Evolutionary conservation across 2,888 invertebrate genomes (phyloP), one percentile per base, ranked within the genome.

Genomic region (Meghimatium bilineatum): DNA sequence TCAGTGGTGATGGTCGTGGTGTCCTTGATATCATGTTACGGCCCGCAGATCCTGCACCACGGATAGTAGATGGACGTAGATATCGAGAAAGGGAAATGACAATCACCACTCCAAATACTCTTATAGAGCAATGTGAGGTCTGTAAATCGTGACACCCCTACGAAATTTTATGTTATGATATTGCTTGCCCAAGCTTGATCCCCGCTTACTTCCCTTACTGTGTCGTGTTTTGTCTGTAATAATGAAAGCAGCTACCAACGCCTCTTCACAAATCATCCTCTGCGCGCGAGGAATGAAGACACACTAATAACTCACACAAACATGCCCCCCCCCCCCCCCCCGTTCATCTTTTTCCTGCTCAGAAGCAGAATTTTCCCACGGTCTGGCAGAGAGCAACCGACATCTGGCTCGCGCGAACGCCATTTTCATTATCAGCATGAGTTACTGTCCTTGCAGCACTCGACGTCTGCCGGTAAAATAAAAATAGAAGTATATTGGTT

Each of bases 341-440:
- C n/a, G n/a, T 1, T n/a, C 26, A 23, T 63, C 17, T 32, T 66
- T 66, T 66, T 32, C 20, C 32, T 66, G 32, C 10, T 66, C 23
- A 26, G 38, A n/a, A 44, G 29, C 14, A n/a, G 72, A 38, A 72
- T 60, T 84, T 87, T 87, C 87, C 87, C 87, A 87, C 87, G 87
- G 79, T 87, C 84, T 29, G 72, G 26, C 44, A 72, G n/a, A 72
- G 72, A 72, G 63, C 69, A 69, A 56, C 29, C 69, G 56, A 82
- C 83, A 86, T 86, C 86, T 81, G 86, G 87, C 86, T 86, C 83
- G 86, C 84, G 84, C 86, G 74, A 71, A 49, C 71, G 69, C 80
- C 71, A 63, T 81, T 32, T 72, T 56, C 72, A 81, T 81, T 81
- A 81, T 81, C 81, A 60, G 71, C 34, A 72, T 67, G 71, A 69